Evolutionary conservation across 1,140 invertebrate species (phyloP).

Genomic region (Caerostris extrusa): DNA sequence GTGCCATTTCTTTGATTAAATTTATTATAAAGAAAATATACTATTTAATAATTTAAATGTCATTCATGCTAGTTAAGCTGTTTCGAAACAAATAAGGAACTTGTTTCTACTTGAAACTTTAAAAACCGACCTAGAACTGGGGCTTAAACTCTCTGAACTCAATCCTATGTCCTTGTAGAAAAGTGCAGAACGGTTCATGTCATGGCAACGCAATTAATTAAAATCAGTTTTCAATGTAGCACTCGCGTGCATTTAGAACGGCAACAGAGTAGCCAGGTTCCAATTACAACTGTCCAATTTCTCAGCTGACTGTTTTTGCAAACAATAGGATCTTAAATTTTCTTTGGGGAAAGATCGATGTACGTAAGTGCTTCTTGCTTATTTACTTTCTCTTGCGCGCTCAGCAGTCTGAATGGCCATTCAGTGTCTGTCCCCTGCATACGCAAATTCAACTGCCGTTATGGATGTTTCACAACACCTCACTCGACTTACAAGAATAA

Average conservation of each 20-base stretch:
- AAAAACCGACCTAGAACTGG: too few relatives aligned
- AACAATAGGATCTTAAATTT: slow-evolving; percentile 55
- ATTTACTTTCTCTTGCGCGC: not conserved
- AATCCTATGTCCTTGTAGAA: not conserved
- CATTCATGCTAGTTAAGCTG: too few relatives aligned
- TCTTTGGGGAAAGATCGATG: slow-evolving; percentile 57
- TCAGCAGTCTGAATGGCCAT: not conserved
- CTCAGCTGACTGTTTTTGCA: not conserved
- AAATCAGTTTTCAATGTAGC: not conserved
- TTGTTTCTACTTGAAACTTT: too few relatives aligned
- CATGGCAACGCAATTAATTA: not conserved
- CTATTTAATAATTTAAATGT: too few relatives aligned
- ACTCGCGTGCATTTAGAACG: not conserved
- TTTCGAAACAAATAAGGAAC: too few relatives aligned
- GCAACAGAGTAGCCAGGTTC: not conserved
- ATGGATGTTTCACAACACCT: not conserved
- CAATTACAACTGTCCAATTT: not conserved
- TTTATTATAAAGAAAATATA: too few relatives aligned
- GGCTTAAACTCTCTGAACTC: too few relatives aligned
- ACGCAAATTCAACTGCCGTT: not conserved
- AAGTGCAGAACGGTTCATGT: not conserved
- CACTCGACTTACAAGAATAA: not conserved
- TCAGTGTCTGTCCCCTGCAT: not conserved
- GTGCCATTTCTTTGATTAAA: too few relatives aligned
- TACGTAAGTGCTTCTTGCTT: not conserved